These are phyloP conservation scores for Chymomyza fuscimana DNA, from an alignment of 2,888 invertebrate genomes.

Conservation along the genomic window DNA sequence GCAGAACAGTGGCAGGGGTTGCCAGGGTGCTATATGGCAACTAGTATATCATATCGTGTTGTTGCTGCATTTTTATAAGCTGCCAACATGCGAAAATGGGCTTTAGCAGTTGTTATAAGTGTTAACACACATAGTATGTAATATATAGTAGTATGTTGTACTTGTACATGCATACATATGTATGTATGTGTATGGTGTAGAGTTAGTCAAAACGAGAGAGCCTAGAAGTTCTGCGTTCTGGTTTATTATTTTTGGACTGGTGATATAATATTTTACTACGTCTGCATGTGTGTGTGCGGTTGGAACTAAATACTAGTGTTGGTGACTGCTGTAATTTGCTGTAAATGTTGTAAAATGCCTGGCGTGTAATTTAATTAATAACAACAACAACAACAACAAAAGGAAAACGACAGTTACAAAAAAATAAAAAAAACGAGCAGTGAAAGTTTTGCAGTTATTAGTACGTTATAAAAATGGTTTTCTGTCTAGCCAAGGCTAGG, in stretches of 20 bases:
- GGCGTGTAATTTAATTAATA: slow-evolving; percentile 74
- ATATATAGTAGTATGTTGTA: no score
- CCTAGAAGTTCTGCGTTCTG: slow-evolving; percentile 28
- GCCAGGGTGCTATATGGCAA: slow-evolving; percentile 17
- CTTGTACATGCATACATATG: no score
- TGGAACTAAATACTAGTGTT: background rate
- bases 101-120: slow-evolving; percentile 76
- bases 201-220: background rate
- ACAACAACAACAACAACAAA: slow-evolving; percentile 41
- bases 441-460: slow-evolving; percentile 75
- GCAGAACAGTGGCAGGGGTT: background rate
- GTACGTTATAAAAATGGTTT: slow-evolving; percentile 69
- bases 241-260: slow-evolving; percentile 52
- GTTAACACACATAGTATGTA: slow-evolving; percentile 54
- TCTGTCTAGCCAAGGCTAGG: slow-evolving; percentile 15
- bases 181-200: background rate
- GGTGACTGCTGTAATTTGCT: slow-evolving; percentile 66
- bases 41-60: slow-evolving; percentile 30
- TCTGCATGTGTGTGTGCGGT: slow-evolving; percentile 24
- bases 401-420: slow-evolving; percentile 21
- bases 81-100: slow-evolving; percentile 78
- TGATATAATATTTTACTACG: slow-evolving; percentile 59
- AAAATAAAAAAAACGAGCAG: slow-evolving; percentile 58
- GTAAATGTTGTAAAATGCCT: slow-evolving; percentile 74
- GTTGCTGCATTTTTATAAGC: slow-evolving; percentile 72